Evolutionary conservation across 30 jellyfish, hydroid and myxozoan genomes (phyloP).

Genomic region (Rhopilema esculentum): DNA sequence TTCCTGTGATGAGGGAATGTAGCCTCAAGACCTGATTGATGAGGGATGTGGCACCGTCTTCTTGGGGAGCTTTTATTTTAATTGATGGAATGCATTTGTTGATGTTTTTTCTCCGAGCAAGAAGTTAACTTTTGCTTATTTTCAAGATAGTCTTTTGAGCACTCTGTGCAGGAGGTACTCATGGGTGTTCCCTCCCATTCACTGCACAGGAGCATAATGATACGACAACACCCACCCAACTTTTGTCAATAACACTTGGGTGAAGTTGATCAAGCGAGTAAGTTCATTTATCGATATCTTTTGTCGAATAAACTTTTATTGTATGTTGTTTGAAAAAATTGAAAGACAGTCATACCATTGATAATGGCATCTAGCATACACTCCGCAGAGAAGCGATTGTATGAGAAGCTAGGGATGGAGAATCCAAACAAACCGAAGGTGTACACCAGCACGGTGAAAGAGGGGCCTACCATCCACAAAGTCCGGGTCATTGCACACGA

Average conservation of each 20-base stretch:
- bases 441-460: constrained; percentile 63
- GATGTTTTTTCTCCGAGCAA: too few relatives aligned
- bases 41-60: too few relatives aligned
- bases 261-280: neutral
- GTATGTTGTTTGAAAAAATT: constrained; percentile 15
- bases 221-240: constrained; percentile 15
- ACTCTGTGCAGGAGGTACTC: too few relatives aligned
- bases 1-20: too few relatives aligned
- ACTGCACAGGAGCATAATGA: constrained; percentile 10
- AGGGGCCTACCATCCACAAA: constrained; percentile 60
- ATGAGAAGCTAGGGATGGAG: constrained; percentile 75
- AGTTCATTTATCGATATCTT: neutral
- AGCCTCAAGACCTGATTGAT: too few relatives aligned
- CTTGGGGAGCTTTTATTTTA: too few relatives aligned
- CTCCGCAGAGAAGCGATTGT: constrained; percentile 65
- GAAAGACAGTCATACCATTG: constrained; percentile 12
- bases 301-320: neutral
- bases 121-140: neutral
- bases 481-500: constrained; percentile 56
- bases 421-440: constrained; percentile 72
- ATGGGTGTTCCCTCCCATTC: constrained; percentile 1
- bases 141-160: too few relatives aligned
- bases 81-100: too few relatives aligned
- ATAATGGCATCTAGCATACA: constrained; percentile 73
- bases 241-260: neutral